These are phyloP conservation scores for Muscidifurax raptorellus DNA, from an alignment of 1,140 invertebrate genomes.

Conservation along the genomic window DNA sequence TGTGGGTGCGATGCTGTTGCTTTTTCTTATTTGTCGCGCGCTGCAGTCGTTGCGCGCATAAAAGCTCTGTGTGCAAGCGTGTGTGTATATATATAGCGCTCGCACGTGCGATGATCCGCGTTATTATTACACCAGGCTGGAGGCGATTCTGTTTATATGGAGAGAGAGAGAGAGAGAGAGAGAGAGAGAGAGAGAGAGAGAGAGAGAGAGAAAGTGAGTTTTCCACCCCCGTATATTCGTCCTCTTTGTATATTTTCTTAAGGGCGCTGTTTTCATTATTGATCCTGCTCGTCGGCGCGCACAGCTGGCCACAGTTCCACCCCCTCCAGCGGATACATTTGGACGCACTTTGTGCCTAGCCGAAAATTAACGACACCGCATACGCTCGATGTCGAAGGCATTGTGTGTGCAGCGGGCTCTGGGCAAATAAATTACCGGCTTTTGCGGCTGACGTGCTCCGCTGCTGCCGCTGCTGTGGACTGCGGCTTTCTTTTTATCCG, in stretches of 20 bases:
- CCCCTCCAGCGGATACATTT: neutral
- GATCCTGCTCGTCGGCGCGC: neutral
- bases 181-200: neutral
- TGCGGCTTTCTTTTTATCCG: too few relatives aligned
- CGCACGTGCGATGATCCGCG: neutral
- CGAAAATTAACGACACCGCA: neutral
- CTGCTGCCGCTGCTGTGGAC: too few relatives aligned
- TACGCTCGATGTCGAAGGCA: neutral
- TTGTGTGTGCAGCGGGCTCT: neutral
- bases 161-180: neutral
- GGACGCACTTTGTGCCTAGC: neutral
- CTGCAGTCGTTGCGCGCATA: neutral
- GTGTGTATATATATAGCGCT: neutral
- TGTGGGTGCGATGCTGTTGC: too few relatives aligned
- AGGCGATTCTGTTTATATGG: neutral
- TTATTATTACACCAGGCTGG: too few relatives aligned
- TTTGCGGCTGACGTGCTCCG: neutral
- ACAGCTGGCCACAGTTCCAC: neutral
- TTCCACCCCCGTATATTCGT: neutral
- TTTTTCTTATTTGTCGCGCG: neutral
- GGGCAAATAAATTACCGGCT: neutral
- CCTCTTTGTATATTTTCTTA: conserved; percentile 11
- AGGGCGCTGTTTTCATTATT: conserved; percentile 20
- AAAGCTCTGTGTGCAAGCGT: too few relatives aligned
- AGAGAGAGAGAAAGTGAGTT: neutral